Conservation (phyloP, 2,888 invertebrate species). For the Pinctada fucata region DNA sequence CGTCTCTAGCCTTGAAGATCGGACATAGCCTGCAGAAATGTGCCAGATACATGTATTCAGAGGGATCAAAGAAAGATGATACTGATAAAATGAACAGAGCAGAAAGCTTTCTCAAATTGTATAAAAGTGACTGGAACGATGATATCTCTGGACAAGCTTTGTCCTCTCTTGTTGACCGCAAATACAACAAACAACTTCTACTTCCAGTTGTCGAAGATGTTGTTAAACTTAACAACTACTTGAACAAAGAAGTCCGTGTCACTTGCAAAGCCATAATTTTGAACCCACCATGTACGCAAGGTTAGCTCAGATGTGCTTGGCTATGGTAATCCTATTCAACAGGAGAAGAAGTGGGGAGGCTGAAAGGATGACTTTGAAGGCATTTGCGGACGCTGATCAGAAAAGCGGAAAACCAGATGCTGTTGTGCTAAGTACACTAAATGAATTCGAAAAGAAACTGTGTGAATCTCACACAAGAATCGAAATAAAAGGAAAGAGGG, state of each 20-base stretch:
- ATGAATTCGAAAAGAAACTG: conserved; percentile 38
- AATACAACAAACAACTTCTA: conserved; percentile 37
- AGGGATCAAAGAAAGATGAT: conserved; percentile 23
- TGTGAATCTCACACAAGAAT: conserved; percentile 30
- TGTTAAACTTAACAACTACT: conserved; percentile 23
- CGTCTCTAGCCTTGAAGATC: conserved; percentile 33
- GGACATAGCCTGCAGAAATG: conserved; percentile 33
- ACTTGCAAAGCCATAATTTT: conserved; percentile 6
- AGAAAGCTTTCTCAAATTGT: conserved; percentile 19
- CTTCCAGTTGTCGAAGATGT: conserved; percentile 40
- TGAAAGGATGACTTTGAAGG: conserved; percentile 41
- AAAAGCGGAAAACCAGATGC: conserved; percentile 24
- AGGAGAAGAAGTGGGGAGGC: conserved; percentile 82
- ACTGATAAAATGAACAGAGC: conserved; percentile 2
- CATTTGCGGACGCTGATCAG: conserved; percentile 15
- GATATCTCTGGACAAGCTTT: conserved; percentile 32
- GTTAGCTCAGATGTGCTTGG: conserved; percentile 32
- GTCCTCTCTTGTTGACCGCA: conserved; percentile 19
- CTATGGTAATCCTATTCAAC: conserved; percentile 37
- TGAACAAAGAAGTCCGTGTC: not conserved
- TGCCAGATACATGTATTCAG: conserved; percentile 19
- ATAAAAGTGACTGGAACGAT: conserved; percentile 32
- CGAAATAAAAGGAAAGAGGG: conserved; percentile 38
- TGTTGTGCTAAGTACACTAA: conserved; percentile 23
- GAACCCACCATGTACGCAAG: conserved; percentile 7